Base-by-base conservation (phyloP, 1,140 invertebrate species). In the Neuroterus valhalla region DNA sequence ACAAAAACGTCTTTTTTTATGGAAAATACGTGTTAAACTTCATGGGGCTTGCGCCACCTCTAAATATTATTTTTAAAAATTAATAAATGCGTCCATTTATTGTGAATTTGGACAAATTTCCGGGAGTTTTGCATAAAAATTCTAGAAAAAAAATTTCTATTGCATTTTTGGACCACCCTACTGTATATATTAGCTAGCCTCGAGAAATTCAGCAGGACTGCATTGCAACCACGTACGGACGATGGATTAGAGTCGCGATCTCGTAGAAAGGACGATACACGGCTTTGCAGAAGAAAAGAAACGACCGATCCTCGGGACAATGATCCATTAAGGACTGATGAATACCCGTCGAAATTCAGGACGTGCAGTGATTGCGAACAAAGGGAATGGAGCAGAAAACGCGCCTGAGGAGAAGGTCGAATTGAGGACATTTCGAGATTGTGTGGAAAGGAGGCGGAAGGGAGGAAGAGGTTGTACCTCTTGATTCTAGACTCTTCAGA, bases 401-500 rank as follows among this genome's bases (percentile, higher is more conserved):
- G n/a, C 46, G 23, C 52, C 21, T 17, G 31, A 15, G n/a, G 26
- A 66, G 62, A 46, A 66, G 67, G 55, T 66, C 66, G 72, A 78
- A 66, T 71, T 69, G 50, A 19, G 55, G 66, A 26, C 23, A 23
- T 14, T 31, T 38, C 14, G 12, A n/a, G 26, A 31, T 26, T 1
- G 11, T 43, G 48, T 17, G 43, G 66, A 75, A 71, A 67, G 52
- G 48, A 42, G 52, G 68, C 48, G 70, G 42, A 75, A 77, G 62
- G 62, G 45, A 19, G n/a, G n/a, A 62, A 38, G 31, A 31, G 21
- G 31, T 14, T 21, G 23, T 26, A 15, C n/a, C 42, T 12, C 17
- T 12, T 12, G 15, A 12, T 62, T 38, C 31, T 38, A 75, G 67
- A 73, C 45, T 70, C 79, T 71, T 78, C 71, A 82, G 77, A 83